Conservation (phyloP, 2,888 invertebrate species). For the Amaurobius ferox region DNA sequence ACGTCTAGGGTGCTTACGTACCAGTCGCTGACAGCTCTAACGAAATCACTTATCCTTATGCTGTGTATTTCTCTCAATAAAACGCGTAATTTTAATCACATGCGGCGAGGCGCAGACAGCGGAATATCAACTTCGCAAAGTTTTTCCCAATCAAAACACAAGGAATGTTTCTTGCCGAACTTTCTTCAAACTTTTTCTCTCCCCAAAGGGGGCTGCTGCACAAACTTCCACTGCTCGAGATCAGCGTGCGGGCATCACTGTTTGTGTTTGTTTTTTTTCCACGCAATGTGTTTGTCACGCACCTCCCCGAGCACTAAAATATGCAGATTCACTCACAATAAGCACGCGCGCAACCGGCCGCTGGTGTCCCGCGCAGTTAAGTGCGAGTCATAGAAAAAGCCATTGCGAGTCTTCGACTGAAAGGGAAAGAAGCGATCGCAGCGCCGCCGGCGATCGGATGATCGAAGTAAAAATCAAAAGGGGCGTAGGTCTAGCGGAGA, state of each 20-base stretch:
- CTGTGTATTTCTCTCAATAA: not conserved
- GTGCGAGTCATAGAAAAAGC: conserved; percentile 47
- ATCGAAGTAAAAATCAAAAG: conserved; percentile 4
- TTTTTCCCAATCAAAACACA: not conserved
- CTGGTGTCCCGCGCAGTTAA: conserved; percentile 63
- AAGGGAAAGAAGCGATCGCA: conserved; percentile 36
- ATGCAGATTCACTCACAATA: not conserved
- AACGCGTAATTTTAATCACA: not conserved
- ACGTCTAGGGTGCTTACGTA: not conserved
- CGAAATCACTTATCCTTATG: not conserved
- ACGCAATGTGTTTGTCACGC: conserved; percentile 18
- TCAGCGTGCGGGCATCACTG: not conserved
- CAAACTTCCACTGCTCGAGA: not conserved
- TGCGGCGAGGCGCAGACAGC: not conserved
- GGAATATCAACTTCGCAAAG: not conserved
- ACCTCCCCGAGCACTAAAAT: conserved; percentile 16
- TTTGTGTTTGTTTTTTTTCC: not conserved
- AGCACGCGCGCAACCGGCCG: conserved; percentile 43
- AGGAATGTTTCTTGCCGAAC: too few relatives aligned
- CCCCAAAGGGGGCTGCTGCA: too few relatives aligned
- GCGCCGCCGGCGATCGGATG: conserved; percentile 45
- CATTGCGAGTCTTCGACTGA: conserved; percentile 18
- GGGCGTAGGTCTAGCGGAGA: not conserved
- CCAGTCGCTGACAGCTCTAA: not conserved
- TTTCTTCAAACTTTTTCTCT: too few relatives aligned